Evolutionary conservation across 2,113 vertebrate species (phyloP).

Genomic region (Bufo gargarizans): DNA sequence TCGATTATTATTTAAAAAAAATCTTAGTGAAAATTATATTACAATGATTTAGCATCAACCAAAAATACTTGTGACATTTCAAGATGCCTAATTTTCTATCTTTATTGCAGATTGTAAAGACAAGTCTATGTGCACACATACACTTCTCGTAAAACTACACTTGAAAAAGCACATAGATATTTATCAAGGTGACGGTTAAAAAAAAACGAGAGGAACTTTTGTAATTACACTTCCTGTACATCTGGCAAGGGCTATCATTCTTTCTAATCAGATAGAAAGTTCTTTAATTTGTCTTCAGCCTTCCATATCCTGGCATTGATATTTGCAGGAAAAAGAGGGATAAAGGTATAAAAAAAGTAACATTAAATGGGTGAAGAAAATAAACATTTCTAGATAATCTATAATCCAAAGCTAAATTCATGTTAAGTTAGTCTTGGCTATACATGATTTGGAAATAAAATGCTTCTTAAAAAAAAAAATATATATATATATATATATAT

Average conservation of each 20-base stretch:
- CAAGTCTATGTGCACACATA: neutral
- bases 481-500: too few species aligned
- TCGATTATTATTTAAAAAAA: neutral
- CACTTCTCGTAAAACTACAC: neutral
- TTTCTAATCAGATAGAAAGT: conserved; percentile 23
- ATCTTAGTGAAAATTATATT: neutral
- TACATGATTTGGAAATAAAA: too few species aligned
- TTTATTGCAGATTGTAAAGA: neutral
- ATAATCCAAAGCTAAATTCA: neutral
- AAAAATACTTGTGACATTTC: neutral
- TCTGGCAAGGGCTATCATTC: conserved; percentile 16
- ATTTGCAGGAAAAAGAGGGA: neutral
- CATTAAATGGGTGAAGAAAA: neutral
- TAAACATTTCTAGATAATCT: neutral
- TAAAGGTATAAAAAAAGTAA: neutral
- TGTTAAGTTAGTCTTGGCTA: too few species aligned
- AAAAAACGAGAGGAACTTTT: neutral
- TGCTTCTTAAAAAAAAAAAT: too few species aligned
- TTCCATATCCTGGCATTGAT: neutral
- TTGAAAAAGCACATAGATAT: conserved; percentile 19
- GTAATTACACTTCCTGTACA: conserved; percentile 23
- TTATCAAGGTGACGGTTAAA: neutral
- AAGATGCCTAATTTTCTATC: neutral
- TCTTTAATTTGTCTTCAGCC: conserved; percentile 20
- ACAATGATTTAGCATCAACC: neutral